Percentiles rank a stretch among this genome's conserved stretches.
phyloP scores from a whole-genome alignment of 2,113 vertebrate species.

The Polypterus senegalus region DNA sequence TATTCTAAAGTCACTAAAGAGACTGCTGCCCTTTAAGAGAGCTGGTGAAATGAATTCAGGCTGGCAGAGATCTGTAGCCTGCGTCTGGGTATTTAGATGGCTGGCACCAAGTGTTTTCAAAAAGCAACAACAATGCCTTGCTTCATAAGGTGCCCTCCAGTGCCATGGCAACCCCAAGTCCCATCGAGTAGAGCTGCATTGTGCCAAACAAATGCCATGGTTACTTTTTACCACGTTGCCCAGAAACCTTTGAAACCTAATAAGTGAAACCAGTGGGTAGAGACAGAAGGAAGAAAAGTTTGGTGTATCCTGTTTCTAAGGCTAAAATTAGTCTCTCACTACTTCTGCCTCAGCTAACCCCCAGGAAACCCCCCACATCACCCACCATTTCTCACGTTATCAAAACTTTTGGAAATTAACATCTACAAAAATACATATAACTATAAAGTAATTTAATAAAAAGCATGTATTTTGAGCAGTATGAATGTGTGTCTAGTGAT shows the following conservation, averaged over 20 bases:
- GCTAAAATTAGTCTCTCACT: slow-evolving; percentile 27
- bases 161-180: slow-evolving; percentile 67
- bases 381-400: too few species aligned
- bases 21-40: background rate
- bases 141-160: slow-evolving; percentile 64
- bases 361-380: too few species aligned
- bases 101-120: slow-evolving; percentile 9
- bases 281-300: slow-evolving; percentile 40
- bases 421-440: too few species aligned
- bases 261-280: slow-evolving; percentile 59
- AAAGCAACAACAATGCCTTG: slow-evolving; percentile 55
- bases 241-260: slow-evolving; percentile 65
- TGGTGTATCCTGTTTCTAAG: slow-evolving; percentile 33
- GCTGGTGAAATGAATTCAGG: background rate
- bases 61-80: background rate
- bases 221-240: slow-evolving; percentile 52
- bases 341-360: too few species aligned
- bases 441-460: too few species aligned
- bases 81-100: background rate
- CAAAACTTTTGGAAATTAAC: too few species aligned
- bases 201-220: slow-evolving; percentile 63
- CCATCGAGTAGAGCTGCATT: slow-evolving; percentile 42
- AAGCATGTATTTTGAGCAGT: too few species aligned
- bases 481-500: too few species aligned
- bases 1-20: background rate